phyloP scores from a whole-genome alignment of 2,797 vertebrate genomes.

The Podarcis lilfordi region DNA sequence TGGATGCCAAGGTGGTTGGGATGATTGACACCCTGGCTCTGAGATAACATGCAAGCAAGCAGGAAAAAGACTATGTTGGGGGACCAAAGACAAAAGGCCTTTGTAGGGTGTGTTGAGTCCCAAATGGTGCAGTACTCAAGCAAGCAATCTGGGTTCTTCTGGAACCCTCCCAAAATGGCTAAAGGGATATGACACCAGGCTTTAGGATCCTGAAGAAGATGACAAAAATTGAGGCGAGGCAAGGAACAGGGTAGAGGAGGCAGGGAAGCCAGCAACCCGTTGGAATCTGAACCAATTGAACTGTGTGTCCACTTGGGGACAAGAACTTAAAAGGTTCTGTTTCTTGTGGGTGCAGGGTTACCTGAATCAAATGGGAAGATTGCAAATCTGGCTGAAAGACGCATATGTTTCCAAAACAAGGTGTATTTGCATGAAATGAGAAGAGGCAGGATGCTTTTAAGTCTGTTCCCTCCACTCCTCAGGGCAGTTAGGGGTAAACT shows the following conservation, averaged over 20 bases:
- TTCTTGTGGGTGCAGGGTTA: neutral
- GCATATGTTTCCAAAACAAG: neutral
- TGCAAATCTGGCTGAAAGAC: neutral
- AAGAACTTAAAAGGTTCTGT: neutral
- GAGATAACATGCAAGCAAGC: too few species aligned
- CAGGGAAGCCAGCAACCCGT: neutral
- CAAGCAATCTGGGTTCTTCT: too few species aligned
- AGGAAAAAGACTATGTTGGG: too few species aligned
- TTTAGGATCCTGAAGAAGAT: too few species aligned
- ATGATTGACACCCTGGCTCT: too few species aligned
- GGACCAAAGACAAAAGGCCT: too few species aligned
- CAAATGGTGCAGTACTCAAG: too few species aligned
- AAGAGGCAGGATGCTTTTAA: neutral
- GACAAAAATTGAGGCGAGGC: neutral
- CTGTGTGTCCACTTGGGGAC: neutral
- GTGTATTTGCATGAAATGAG: neutral
- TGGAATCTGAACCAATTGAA: neutral
- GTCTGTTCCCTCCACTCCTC: neutral
- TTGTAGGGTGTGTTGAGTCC: too few species aligned
- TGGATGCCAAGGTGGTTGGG: neutral
- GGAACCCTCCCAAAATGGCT: too few species aligned
- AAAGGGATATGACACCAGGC: too few species aligned
- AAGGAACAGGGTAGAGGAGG: neutral
- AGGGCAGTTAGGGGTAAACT: too few species aligned
- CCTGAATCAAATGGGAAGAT: neutral